Evolutionary conservation across 2,797 vertebrate genomes (phyloP), one percentile per base, ranked within the genome.

Genomic region (Scyliorhinus canicula): DNA sequence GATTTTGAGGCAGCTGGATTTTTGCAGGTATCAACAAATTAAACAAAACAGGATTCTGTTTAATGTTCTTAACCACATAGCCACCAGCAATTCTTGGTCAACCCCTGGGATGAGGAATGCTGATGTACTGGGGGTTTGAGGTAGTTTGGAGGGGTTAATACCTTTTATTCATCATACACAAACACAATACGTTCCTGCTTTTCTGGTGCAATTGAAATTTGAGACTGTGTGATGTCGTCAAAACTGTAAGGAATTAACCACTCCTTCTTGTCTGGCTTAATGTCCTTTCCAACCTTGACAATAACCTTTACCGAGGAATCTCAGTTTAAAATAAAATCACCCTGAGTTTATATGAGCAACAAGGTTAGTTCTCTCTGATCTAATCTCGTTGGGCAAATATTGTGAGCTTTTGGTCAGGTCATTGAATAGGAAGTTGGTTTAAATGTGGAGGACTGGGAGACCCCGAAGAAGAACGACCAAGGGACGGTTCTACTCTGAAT

Each of bases 1-100:
- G 88, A 65, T 65, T 91, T 44, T 60, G 11, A 65, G 88, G 57
- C 85, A 88, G 85, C 60, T 91, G 57, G 57, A 91, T 57, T 90
- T 90, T 65, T 91, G 60, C 21, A 91, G 57, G 88, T 44, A 91
- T 91, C 40, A 91, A 65, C 60, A 91, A 91, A 91, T 91, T 91
- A 91, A 91, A 91, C 88, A 65, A 91, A 91, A 65, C 60, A 63
- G 21, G n/a, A 91, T 60, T 65, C n/a, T 91, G 88, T 91, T 65
- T 65, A 91, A 91, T 91, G 16, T 44, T 91, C 57, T 44, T 91
- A 90, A 60, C 55, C 55, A 57, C 86, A 60, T 90, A 65, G 60
- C 57, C 55, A 65, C n/a, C 24, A 40, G 57, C n/a, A 91, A 82
- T 63, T 91, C 88, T 63, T n/a, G 55, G 57, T 60, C 86, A 60